Base-by-base conservation (phyloP, 2,888 invertebrate species). In the Heptascelio sp. region DNA sequence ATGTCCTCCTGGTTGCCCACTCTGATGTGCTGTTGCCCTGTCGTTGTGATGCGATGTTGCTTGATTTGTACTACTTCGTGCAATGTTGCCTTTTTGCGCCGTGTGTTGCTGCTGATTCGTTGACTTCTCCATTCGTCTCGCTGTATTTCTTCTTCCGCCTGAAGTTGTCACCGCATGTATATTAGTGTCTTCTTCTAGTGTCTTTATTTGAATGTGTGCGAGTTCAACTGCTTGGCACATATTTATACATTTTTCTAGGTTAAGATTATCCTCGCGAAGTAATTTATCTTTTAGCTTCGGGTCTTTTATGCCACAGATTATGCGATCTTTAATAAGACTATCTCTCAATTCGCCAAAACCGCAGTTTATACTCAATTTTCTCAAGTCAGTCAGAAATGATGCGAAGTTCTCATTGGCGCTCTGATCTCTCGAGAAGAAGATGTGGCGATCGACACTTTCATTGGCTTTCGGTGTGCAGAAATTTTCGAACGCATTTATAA, bases 311-410 rank as follows among this genome's bases (percentile, higher is more conserved):
- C 87, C 86, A 30, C 80, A 83, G 2, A 89, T 79, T 3, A 89
- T 85, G 37, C 84, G 70, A 46, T 87, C 86, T 83, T 82, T n/a
- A n/a, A n/a, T n/a, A n/a, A 87, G 17, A 49, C 86, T 85, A 23
- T 88, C 87, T 65, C 73, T 76, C n/a, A 85, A 70, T 9, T 49
- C 65, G 21, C 85, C 86, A 57, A 88, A 89, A 17, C 77, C 82
- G 86, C 86, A 88, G 13, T 73, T 67, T 3, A 30, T 55, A 55
- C 85, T 86, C 21, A 84, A 25, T 30, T 80, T 88, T 68, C 82
- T 85, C 19, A 88, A 26, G 23, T 87, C 85, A 15, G 86, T 88
- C n/a, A 88, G 11, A 53, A 85, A 87, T 46, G 23, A 46, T 1
- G 83, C 75, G 49, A 87, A 86, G 19, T 51, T 53, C 68, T 86